Conservation (phyloP, 2,888 invertebrate species). For the Megaustenia siamemsis region DNA sequence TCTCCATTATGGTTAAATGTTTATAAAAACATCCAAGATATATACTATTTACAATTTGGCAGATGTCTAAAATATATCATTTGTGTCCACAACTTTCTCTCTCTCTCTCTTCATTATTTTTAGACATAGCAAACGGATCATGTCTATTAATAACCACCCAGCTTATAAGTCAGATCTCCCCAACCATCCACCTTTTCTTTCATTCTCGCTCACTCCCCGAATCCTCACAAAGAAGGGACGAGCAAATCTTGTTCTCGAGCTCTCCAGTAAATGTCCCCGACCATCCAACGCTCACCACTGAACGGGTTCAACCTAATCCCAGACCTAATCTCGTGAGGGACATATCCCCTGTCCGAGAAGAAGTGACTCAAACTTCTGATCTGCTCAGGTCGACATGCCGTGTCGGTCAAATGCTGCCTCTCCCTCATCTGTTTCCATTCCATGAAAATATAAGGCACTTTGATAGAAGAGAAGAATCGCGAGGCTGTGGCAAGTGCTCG, state of each 20-base stretch:
- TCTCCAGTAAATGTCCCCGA: slow-evolving; percentile 70
- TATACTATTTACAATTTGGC: too few relatives aligned
- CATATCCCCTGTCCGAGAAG: slow-evolving; percentile 61
- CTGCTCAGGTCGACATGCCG: slow-evolving; percentile 62
- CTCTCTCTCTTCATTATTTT: background rate
- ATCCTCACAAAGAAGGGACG: slow-evolving; percentile 54
- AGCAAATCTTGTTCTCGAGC: slow-evolving; percentile 53
- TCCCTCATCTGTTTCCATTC: slow-evolving; percentile 75
- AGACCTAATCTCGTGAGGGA: slow-evolving; percentile 62
- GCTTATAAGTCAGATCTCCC: too few relatives aligned
- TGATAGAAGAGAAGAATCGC: slow-evolving; percentile 61
- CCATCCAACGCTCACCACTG: slow-evolving; percentile 61
- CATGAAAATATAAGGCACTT: slow-evolving; percentile 73
- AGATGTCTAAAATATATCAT: too few relatives aligned
- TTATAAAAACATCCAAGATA: too few relatives aligned
- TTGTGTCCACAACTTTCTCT: too few relatives aligned
- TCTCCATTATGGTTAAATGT: background rate
- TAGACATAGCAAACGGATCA: background rate
- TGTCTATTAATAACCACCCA: background rate
- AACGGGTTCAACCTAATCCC: slow-evolving; percentile 60
- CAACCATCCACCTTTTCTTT: background rate
- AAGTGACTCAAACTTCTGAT: slow-evolving; percentile 60
- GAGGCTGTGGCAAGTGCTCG: slow-evolving; percentile 64
- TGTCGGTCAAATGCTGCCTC: slow-evolving; percentile 59
- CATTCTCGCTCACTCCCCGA: slow-evolving; percentile 3